Percentiles rank a stretch among this genome's conserved stretches.
Evolutionary conservation across 2,113 vertebrate genomes (phyloP).

Genomic region (Tragelaphus imberbis): DNA sequence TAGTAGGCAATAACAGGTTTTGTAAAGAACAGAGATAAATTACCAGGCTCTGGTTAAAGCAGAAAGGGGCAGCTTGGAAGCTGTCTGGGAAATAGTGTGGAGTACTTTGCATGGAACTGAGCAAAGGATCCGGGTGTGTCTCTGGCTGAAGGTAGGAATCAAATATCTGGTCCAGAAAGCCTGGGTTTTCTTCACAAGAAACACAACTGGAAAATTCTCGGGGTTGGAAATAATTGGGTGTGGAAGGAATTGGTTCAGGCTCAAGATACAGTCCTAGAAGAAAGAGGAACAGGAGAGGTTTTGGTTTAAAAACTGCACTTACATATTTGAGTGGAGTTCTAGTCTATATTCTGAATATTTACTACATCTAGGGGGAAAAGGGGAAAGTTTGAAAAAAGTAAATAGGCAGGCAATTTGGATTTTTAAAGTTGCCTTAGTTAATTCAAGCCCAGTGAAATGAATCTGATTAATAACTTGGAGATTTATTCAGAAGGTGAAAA

Average conservation of each 20-base stretch:
- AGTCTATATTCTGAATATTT: neutral
- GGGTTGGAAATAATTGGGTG: slow-evolving; percentile 73
- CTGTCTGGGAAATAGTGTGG: slow-evolving; percentile 77
- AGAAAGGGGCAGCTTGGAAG: slow-evolving; percentile 81
- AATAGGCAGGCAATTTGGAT: neutral
- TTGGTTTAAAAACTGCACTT: neutral
- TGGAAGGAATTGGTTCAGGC: slow-evolving; percentile 72
- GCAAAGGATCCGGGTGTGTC: slow-evolving; percentile 51
- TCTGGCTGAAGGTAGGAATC: slow-evolving; percentile 83
- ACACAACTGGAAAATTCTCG: slow-evolving; percentile 76
- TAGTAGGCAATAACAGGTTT: neutral
- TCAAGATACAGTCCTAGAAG: slow-evolving; percentile 80
- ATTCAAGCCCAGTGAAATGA: neutral
- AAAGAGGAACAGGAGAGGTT: slow-evolving; percentile 51
- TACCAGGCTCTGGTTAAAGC: slow-evolving; percentile 87
- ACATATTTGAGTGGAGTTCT: neutral
- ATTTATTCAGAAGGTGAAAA: neutral
- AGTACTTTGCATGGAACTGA: slow-evolving; percentile 61
- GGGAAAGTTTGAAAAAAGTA: neutral
- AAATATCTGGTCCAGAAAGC: slow-evolving; percentile 81
- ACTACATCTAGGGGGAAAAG: neutral
- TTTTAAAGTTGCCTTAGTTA: neutral
- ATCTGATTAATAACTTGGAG: neutral
- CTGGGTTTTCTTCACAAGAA: slow-evolving; percentile 78
- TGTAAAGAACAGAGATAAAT: slow-evolving; percentile 41